These are phyloP conservation scores for Hafferia zeledoni DNA, from an alignment of 2,797 vertebrate genomes.

Conservation along the genomic window DNA sequence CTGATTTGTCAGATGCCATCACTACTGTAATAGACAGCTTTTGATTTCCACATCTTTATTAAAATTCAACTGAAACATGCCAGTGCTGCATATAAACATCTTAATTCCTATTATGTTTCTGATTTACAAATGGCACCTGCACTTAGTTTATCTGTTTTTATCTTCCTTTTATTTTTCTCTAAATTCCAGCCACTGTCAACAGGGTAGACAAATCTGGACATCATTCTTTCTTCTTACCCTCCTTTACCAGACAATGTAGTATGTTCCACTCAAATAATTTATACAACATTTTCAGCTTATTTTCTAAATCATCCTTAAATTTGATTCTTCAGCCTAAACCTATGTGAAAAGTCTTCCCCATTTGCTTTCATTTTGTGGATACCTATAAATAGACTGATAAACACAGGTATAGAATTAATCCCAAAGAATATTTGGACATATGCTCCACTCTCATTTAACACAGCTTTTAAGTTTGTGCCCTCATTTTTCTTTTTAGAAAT, in stretches of 20 bases:
- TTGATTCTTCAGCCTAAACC: neutral
- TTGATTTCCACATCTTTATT: slow-evolving; percentile 6
- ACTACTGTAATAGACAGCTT: neutral
- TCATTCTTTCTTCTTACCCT: neutral
- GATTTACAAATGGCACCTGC: neutral
- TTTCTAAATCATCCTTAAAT: neutral
- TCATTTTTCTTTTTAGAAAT: neutral
- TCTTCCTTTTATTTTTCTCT: neutral
- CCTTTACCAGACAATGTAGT: neutral
- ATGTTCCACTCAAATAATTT: neutral
- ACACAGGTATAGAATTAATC: neutral
- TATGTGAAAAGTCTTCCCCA: accelerated
- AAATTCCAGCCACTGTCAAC: neutral
- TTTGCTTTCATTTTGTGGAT: neutral
- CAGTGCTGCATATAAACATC: neutral
- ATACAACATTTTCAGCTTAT: neutral
- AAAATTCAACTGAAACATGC: neutral
- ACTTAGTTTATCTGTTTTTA: neutral
- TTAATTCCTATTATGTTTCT: neutral
- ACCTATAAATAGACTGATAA: neutral
- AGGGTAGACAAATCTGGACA: neutral
- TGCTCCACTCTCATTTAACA: neutral
- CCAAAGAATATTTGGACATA: neutral
- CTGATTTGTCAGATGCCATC: slow-evolving; percentile 7
- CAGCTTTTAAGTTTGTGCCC: neutral